Conservation (phyloP, 2,888 invertebrate species). For the Aleiodes leptofemur region DNA sequence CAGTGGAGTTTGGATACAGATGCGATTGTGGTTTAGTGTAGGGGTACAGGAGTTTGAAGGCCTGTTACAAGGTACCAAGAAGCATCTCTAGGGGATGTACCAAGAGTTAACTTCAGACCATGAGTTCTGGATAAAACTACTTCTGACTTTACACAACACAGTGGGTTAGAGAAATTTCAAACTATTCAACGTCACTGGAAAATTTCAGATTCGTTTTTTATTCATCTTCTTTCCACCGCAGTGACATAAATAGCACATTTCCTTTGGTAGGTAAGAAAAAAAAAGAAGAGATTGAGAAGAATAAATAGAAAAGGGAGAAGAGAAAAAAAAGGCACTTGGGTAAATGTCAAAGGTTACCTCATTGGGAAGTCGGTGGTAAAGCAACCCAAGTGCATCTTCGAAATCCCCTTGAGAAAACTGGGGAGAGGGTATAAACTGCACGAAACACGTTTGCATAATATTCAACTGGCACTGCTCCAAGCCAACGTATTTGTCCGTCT, state of each 20-base stretch:
- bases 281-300: background rate
- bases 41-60: conserved; percentile 27
- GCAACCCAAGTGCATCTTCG: conserved; percentile 30
- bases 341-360: conserved; percentile 35
- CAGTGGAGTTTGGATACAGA: conserved; percentile 16
- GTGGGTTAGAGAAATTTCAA: conserved; percentile 6
- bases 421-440: conserved; percentile 45
- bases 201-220: conserved; percentile 2
- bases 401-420: conserved; percentile 39
- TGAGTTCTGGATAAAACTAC: conserved; percentile 31
- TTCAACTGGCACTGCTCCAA: conserved; percentile 56
- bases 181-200: conserved; percentile 11
- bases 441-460: conserved; percentile 57
- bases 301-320: no score
- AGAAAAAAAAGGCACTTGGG: conserved; percentile 5
- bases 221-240: background rate
- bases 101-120: conserved; percentile 30
- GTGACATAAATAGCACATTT: conserved; percentile 5
- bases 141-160: conserved; percentile 23
- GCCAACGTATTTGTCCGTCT: conserved; percentile 52
- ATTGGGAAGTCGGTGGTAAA: conserved; percentile 16
- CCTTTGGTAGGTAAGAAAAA: conserved; percentile 4
- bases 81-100: conserved; percentile 11
- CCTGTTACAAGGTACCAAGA: conserved; percentile 10
- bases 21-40: conserved; percentile 23